Percentiles rank a stretch among this genome's conserved stretches.
Evolutionary conservation across 2,888 invertebrate species (phyloP).

Genomic region (Hyposoter dolosus): DNA sequence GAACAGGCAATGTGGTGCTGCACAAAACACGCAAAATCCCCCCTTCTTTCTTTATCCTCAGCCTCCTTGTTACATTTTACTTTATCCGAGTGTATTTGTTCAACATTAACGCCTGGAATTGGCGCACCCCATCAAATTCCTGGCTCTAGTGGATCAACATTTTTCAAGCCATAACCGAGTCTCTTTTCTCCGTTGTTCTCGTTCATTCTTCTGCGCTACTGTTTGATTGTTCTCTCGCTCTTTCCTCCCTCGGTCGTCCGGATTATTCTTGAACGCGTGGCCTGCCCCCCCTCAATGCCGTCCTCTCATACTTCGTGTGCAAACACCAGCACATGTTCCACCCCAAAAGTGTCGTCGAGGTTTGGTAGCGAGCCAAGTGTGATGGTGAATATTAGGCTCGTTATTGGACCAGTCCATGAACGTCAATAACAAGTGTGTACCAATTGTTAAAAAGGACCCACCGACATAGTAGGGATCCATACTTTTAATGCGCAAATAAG

Average conservation of each 20-base stretch:
- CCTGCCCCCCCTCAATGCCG: neutral
- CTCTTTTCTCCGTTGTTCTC: slow-evolving; percentile 22
- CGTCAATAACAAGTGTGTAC: slow-evolving; percentile 52
- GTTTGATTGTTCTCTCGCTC: slow-evolving; percentile 18
- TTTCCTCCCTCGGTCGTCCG: slow-evolving; percentile 5
- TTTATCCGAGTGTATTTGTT: slow-evolving; percentile 81
- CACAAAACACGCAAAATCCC: slow-evolving; percentile 14
- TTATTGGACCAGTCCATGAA: slow-evolving; percentile 68
- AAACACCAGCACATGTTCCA: slow-evolving; percentile 78
- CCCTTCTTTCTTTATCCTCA: slow-evolving; percentile 16
- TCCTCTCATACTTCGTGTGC: slow-evolving; percentile 50
- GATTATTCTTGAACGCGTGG: slow-evolving; percentile 30
- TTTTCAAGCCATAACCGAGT: slow-evolving; percentile 24
- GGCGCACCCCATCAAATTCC: slow-evolving; percentile 55
- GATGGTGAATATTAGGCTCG: slow-evolving; percentile 76
- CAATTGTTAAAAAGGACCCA: slow-evolving; percentile 24
- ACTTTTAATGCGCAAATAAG: neutral
- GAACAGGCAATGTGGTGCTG: slow-evolving; percentile 33
- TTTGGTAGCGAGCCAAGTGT: slow-evolving; percentile 76
- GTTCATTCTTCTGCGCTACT: slow-evolving; percentile 40
- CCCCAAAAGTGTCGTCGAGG: slow-evolving; percentile 70
- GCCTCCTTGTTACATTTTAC: slow-evolving; percentile 82
- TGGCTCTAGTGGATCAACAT: slow-evolving; percentile 51
- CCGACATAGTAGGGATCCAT: slow-evolving; percentile 4
- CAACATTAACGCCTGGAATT: slow-evolving; percentile 81